Conservation (phyloP, 2,888 invertebrate genomes). For the Acutogordius australiensis region DNA sequence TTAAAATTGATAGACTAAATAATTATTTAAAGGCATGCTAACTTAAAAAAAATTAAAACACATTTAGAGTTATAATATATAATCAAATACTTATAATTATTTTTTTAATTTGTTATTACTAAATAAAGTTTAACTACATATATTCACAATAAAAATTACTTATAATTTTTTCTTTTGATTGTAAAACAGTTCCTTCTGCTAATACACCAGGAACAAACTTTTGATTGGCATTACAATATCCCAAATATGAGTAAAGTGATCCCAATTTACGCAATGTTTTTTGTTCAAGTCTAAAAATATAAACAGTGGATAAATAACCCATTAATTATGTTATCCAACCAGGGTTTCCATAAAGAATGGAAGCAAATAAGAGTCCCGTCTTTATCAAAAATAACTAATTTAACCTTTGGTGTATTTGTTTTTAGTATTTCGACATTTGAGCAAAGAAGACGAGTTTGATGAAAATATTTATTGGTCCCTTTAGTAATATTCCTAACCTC, state of each 20-base stretch:
- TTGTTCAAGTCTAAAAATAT: background rate
- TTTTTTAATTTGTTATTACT: too few relatives aligned
- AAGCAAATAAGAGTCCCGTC: slow-evolving; percentile 27
- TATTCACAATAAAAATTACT: background rate
- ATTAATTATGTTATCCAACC: slow-evolving; percentile 22
- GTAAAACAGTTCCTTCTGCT: background rate
- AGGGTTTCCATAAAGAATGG: slow-evolving; percentile 27
- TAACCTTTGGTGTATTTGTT: too few relatives aligned
- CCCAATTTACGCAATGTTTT: background rate
- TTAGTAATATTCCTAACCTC: too few relatives aligned
- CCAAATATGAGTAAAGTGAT: background rate
- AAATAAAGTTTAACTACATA: too few relatives aligned
- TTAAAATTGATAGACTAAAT: too few relatives aligned
- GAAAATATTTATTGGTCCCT: too few relatives aligned
- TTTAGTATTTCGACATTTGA: too few relatives aligned
- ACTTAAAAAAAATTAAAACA: too few relatives aligned
- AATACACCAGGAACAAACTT: background rate
- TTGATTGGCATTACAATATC: background rate
- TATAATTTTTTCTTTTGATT: slow-evolving; percentile 2
- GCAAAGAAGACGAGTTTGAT: too few relatives aligned
- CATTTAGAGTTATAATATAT: too few relatives aligned
- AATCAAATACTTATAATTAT: too few relatives aligned
- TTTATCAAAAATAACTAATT: slow-evolving; percentile 26
- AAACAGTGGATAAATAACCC: slow-evolving; percentile 18
- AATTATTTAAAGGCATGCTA: too few relatives aligned